A percentile compares a stretch with the other conserved stretches of the same genome.
phyloP scores from a whole-genome alignment of 2,797 vertebrate species.

The Chaunax sp. region DNA sequence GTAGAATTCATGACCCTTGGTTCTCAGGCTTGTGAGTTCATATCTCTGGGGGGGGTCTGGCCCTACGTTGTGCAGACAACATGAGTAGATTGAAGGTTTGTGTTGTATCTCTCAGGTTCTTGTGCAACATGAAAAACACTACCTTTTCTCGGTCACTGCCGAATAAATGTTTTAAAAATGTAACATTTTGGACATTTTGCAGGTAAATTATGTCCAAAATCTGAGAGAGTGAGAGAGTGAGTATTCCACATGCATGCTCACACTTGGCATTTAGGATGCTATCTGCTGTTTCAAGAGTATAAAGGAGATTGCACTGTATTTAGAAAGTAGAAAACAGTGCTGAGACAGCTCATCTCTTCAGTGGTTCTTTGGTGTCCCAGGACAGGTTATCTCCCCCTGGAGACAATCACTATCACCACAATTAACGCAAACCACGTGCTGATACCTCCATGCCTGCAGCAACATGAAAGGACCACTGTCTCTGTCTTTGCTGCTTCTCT shows the following conservation, averaged over 20 bases:
- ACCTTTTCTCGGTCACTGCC: not conserved
- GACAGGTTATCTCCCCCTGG: constrained; percentile 37
- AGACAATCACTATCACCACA: constrained; percentile 36
- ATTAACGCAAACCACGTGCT: constrained; percentile 29
- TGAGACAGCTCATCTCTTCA: constrained; percentile 19
- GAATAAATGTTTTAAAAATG: not conserved
- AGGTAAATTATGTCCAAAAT: not conserved
- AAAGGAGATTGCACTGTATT: constrained; percentile 23
- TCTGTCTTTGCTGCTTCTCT: constrained; percentile 10
- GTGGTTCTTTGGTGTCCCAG: constrained; percentile 28
- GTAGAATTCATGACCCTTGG: constrained; percentile 66
- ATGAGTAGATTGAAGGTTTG: constrained; percentile 7
- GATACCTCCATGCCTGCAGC: constrained; percentile 23
- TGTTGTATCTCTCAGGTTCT: constrained; percentile 9
- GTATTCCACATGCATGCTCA: not conserved
- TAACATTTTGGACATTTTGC: not conserved
- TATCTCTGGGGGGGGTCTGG: constrained; percentile 51
- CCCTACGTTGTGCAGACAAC: constrained; percentile 12
- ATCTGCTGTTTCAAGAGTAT: constrained; percentile 35
- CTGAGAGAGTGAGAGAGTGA: too few species aligned
- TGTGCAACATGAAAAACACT: not conserved
- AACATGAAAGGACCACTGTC: constrained; percentile 11
- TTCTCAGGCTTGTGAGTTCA: constrained; percentile 69
- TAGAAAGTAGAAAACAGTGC: constrained; percentile 18
- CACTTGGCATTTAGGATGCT: constrained; percentile 17